phyloP scores from a whole-genome alignment of 2,888 invertebrate species.

The Perizoma affinitatum region DNA sequence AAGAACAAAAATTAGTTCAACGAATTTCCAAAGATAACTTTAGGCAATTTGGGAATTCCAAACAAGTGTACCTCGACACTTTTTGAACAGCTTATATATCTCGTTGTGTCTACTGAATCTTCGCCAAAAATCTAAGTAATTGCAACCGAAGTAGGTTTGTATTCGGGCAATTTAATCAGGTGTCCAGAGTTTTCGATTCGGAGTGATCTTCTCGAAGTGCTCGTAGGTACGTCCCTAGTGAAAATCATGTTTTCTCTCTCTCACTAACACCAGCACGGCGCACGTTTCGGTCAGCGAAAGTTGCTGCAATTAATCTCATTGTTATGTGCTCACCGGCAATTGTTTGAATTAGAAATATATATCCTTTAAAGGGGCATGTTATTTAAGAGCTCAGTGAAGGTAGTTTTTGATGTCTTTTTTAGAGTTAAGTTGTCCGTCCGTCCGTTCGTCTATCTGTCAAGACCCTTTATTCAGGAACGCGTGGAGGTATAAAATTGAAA shows the following conservation, averaged over 20 bases:
- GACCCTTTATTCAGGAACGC: too few species aligned
- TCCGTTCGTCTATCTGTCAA: not conserved
- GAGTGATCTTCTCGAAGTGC: not conserved
- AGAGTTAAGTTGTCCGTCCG: too few species aligned
- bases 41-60: too few species aligned
- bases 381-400: slow-evolving; percentile 40
- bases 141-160: too few species aligned
- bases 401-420: slow-evolving; percentile 35
- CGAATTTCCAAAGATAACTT: too few species aligned
- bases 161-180: too few species aligned
- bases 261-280: slow-evolving; percentile 46
- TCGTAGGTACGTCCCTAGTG: slow-evolving; percentile 36
- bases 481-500: too few species aligned
- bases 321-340: slow-evolving; percentile 55
- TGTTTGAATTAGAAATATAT: slow-evolving; percentile 58
- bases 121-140: too few species aligned
- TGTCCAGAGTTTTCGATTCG: not conserved
- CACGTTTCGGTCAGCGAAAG: slow-evolving; percentile 66
- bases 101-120: too few species aligned
- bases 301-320: slow-evolving; percentile 69
- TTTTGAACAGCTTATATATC: too few species aligned
- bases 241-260: slow-evolving; percentile 56
- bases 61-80: too few species aligned
- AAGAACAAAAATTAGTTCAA: too few species aligned
- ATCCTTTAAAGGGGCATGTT: slow-evolving; percentile 43